A percentile compares a stretch with the other conserved stretches of the same genome.
These are phyloP conservation scores for Oryzias celebensis DNA, from an alignment of 2,113 vertebrate species.

Conservation along the genomic window DNA sequence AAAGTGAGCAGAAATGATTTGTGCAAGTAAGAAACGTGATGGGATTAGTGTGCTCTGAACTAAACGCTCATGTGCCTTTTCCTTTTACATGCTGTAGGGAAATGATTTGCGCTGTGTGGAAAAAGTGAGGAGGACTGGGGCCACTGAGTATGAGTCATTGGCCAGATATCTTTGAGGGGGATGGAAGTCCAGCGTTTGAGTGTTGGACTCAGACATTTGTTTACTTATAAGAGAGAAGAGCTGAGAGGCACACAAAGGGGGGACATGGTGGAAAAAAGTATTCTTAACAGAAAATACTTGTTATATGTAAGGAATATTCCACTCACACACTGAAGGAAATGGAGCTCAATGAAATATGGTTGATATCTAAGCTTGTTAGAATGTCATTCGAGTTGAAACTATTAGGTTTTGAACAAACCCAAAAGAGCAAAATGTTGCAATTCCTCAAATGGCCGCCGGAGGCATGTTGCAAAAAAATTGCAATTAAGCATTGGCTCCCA, in stretches of 20 bases:
- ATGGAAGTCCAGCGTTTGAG: constrained; percentile 66
- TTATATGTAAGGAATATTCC: constrained; percentile 1
- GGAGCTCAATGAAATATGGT: neutral
- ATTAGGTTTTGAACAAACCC: no score
- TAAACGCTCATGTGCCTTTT: constrained; percentile 55
- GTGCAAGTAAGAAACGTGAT: constrained; percentile 18
- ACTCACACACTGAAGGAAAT: neutral
- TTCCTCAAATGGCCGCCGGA: no score
- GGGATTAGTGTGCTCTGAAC: constrained; percentile 33
- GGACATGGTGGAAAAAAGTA: constrained; percentile 43
- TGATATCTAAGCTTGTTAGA: no score
- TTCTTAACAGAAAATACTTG: constrained; percentile 19
- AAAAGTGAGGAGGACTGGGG: constrained; percentile 71
- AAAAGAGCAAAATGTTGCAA: no score
- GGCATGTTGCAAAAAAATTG: no score
- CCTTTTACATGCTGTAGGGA: constrained; percentile 63
- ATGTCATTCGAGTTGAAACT: no score
- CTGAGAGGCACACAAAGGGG: constrained; percentile 66
- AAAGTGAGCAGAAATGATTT: constrained; percentile 8
- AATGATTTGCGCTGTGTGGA: constrained; percentile 77
- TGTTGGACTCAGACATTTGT: constrained; percentile 69
- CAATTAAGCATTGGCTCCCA: no score
- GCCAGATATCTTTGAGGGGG: constrained; percentile 73
- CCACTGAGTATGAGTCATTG: constrained; percentile 75
- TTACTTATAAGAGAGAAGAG: constrained; percentile 75